Conservation (phyloP, 2,797 vertebrate genomes). For the Epinephelus coioides region DNA sequence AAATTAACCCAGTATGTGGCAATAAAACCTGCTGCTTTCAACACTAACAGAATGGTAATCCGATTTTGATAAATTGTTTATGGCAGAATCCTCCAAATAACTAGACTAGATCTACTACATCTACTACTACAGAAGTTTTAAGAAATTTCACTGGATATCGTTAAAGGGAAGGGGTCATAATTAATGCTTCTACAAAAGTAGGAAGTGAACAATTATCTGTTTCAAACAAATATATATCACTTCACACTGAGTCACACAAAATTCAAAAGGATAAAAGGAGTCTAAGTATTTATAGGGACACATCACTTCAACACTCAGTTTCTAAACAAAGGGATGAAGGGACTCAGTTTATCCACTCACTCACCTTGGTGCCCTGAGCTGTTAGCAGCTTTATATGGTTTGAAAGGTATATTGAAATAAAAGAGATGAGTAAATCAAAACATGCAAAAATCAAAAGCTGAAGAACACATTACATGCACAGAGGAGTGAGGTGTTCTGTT, state of each 20-base stretch:
- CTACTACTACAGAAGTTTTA: too few species aligned
- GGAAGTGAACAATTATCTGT: not conserved
- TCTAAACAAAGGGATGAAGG: not conserved
- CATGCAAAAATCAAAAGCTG: constrained; percentile 67
- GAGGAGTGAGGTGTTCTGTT: not conserved
- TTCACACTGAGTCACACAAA: not conserved
- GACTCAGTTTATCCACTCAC: constrained; percentile 59
- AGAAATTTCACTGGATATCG: constrained; percentile 28
- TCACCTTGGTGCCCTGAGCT: constrained; percentile 83
- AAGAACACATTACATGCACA: constrained; percentile 16
- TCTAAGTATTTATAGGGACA: not conserved
- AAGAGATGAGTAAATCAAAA: constrained; percentile 75
- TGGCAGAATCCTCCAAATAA: too few species aligned
- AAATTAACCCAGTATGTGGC: too few species aligned
- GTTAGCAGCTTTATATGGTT: constrained; percentile 85
- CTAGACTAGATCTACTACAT: too few species aligned
- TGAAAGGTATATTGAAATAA: constrained; percentile 75
- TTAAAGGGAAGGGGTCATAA: not conserved
- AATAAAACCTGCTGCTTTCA: too few species aligned
- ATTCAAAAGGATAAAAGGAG: not conserved
- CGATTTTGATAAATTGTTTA: too few species aligned
- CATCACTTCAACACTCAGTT: constrained; percentile 14
- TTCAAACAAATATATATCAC: not conserved
- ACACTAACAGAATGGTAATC: too few species aligned
- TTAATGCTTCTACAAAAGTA: not conserved